Conservation (phyloP, 2,113 vertebrate species). For the Dicrurus megarhynchus region DNA sequence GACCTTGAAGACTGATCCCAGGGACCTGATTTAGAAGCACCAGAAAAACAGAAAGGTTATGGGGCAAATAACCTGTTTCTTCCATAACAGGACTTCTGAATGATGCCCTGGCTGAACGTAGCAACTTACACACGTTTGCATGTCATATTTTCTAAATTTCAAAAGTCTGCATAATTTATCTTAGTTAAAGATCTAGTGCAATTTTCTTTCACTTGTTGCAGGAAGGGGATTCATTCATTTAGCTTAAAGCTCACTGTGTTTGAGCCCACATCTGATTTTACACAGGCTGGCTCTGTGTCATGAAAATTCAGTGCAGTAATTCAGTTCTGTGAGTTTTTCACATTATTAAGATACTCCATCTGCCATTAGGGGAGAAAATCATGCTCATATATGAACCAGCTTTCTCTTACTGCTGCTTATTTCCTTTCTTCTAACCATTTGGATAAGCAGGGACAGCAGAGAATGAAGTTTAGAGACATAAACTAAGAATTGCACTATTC, state of each 20-base stretch:
- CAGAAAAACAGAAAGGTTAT: constrained; percentile 16
- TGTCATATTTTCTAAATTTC: neutral
- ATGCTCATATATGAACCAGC: neutral
- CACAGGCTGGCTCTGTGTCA: neutral
- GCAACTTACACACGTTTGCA: neutral
- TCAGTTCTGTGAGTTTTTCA: neutral
- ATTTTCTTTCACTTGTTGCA: neutral
- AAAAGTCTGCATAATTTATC: neutral
- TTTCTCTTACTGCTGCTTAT: neutral
- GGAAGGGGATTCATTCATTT: neutral
- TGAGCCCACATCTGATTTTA: neutral
- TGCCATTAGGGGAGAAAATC: neutral
- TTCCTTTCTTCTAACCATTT: neutral
- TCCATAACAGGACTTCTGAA: neutral
- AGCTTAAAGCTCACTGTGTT: neutral
- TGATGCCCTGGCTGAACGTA: neutral
- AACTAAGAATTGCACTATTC: neutral
- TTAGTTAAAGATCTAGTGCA: neutral
- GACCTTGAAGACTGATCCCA: constrained; percentile 38
- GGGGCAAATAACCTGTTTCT: neutral
- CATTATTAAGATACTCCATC: neutral
- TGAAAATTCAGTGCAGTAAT: neutral
- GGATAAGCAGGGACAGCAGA: neutral
- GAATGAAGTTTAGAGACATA: neutral
- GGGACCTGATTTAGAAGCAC: constrained; percentile 12